Base-by-base conservation (phyloP, 2,888 invertebrate species). In the Sussaba pulchella region DNA sequence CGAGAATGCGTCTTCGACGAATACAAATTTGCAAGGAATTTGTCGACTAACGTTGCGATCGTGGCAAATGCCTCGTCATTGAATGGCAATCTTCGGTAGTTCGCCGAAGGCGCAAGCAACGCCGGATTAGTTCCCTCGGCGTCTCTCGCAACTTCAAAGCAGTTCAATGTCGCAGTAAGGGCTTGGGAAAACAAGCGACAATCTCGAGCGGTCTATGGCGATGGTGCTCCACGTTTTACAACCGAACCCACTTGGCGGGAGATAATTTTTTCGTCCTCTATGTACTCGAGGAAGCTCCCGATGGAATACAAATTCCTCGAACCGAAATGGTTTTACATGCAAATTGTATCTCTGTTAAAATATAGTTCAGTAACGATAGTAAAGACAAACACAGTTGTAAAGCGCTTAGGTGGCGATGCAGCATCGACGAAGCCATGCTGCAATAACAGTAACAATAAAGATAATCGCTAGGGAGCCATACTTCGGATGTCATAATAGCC, bases 251-350 rank as follows among this genome's bases (percentile, higher is more conserved):
- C 12, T 47, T 59, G 43, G 70, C n/a, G 19, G n/a, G 26, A 69
- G 70, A 70, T 59, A 59, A 59, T 59, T 70, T 57, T 59, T 69
- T 70, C 21, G 9, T n/a, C 31, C 24, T 41, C 3, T 12, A 19
- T 67, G n/a, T 39, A 39, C 67, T 67, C 36, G 50, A 45, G 57
- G 21, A 57, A 45, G 26, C 19, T 31, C 24, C n/a, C 47, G 31
- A 47, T 36, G 45, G 64, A 64, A 64, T 64, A 64, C 64, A 64
- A 47, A 64, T 64, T 64, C 10, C 64, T 64, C 45, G 45, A 64
- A 31, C 14, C 64, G 14, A 64, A 45, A 43, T 45, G 31, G 26
- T 26, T 24, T 47, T 31, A 47, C 39, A 47, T 19, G 19, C 47
- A 26, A n/a, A 9, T 26, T 26, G 26, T 45, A 14, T 64, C 26